Base-by-base conservation (phyloP, 2,888 invertebrate genomes). In the Spilarctia lutea region DNA sequence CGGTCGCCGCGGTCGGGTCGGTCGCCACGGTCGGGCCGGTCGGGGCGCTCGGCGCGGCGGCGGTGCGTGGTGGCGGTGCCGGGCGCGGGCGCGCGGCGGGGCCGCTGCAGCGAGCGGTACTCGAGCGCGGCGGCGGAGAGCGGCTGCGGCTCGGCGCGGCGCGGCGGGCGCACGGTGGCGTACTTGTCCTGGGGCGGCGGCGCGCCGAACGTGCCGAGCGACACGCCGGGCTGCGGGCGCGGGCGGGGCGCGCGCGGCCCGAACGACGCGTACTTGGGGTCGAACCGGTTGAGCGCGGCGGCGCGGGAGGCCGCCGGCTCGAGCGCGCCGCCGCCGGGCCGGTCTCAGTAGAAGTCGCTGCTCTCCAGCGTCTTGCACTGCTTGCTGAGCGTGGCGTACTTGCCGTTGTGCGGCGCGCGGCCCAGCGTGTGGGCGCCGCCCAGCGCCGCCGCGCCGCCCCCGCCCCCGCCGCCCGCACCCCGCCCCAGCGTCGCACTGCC, bases 321-420 rank as follows among this genome's bases (percentile, higher is more conserved):
- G 67, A 81, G 96, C 86, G 89, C 90, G 91, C 92, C 94, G 92
- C 93, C 94, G 97, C 97, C 97, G 96, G 96, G 96, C 97, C 97
- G 96, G 96, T 98, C 98, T 98, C 98, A 98, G 98, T 98, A 99
- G 97, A 98, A 98, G 96, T 98, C 98, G 92, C 97, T 98, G 91
- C 98, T 98, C 96, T 98, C 98, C 85, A 98, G 96, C 90, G 98
- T 98, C 97, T 98, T 98, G 97, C 98, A 99, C 96, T 98, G 98
- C 96, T 98, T 98, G 97, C 98, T 98, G 96, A 98, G 96, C 96
- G 98, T 98, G 96, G 98, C 98, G 97, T 98, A 98, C 97, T 98
- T 98, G 95, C 97, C 97, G 96, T 97, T 97, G 96, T 98, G 96
- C 87, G 97, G 96, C 93, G 96, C 97, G 90, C 97, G 96, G 90